phyloP scores from a whole-genome alignment of 1,140 invertebrate genomes.

The Cydia strobilella region DNA sequence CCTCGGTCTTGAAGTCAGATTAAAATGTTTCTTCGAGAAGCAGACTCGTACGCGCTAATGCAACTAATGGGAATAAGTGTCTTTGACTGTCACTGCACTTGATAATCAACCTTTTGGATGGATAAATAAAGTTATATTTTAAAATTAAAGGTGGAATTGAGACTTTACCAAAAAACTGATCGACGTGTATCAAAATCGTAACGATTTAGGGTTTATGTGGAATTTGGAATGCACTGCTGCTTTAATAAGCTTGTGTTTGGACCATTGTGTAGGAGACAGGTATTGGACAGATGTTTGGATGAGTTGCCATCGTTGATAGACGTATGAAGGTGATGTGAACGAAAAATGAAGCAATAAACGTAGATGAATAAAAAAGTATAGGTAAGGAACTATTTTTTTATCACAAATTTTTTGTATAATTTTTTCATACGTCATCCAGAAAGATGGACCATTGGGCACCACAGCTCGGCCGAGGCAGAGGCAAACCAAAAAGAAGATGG shows the following conservation, averaged over 20 bases:
- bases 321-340: not conserved
- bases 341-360: slow-evolving; percentile 25
- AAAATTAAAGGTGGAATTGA: not conserved
- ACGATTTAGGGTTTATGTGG: not conserved
- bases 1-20: not conserved
- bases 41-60: not conserved
- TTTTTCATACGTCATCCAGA: too few relatives aligned
- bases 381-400: not conserved
- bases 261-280: not conserved
- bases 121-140: not conserved
- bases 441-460: too few relatives aligned
- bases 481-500: too few relatives aligned
- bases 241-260: not conserved
- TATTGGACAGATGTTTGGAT: not conserved
- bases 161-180: slow-evolving; percentile 4
- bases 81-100: not conserved
- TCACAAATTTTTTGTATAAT: not conserved
- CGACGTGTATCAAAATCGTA: not conserved
- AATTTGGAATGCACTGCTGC: not conserved
- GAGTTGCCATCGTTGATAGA: not conserved
- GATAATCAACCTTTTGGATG: not conserved
- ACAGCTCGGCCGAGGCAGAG: too few relatives aligned
- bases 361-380: slow-evolving; percentile 7
- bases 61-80: not conserved
- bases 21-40: not conserved